A percentile compares a stretch with the other conserved stretches of the same genome.
Evolutionary conservation across 2,113 vertebrate species (phyloP).

Genomic region (Mesocricetus auratus): DNA sequence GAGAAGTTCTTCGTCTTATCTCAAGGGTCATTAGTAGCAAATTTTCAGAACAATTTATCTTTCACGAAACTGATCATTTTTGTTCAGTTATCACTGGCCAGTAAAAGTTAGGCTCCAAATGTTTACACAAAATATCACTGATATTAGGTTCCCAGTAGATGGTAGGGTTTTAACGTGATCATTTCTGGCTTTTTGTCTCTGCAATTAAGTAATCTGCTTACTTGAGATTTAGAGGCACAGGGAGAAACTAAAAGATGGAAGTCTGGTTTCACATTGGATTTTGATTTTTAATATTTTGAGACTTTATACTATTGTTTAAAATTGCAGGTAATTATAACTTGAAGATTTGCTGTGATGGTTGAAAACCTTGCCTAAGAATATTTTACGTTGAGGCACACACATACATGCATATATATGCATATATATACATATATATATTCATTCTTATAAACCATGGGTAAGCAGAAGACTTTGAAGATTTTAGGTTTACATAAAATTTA

Average conservation of each 20-base stretch:
- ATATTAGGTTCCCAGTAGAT: not conserved
- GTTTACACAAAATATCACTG: not conserved
- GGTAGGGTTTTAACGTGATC: not conserved
- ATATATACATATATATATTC: not conserved
- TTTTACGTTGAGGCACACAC: not conserved
- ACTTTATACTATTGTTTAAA: not conserved
- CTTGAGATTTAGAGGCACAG: not conserved
- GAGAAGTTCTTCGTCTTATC: not conserved
- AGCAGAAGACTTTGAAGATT: constrained; percentile 7
- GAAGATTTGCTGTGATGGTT: not conserved
- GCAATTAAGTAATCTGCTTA: not conserved
- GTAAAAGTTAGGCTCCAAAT: not conserved
- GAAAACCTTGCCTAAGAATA: not conserved
- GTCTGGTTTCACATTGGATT: constrained; percentile 21
- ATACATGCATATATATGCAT: too few species aligned
- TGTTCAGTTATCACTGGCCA: not conserved
- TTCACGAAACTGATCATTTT: not conserved
- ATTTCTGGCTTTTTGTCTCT: not conserved
- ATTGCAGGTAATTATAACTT: constrained; percentile 18
- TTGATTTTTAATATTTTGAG: constrained; percentile 1
- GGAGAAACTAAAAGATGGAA: not conserved
- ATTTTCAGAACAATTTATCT: not conserved
- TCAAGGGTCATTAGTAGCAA: not conserved
- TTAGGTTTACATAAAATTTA: constrained; percentile 31
- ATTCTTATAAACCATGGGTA: not conserved